A percentile compares a stretch with the other conserved stretches of the same genome.
phyloP scores from a whole-genome alignment of 2,888 invertebrate genomes.

The Caprella mutica region DNA sequence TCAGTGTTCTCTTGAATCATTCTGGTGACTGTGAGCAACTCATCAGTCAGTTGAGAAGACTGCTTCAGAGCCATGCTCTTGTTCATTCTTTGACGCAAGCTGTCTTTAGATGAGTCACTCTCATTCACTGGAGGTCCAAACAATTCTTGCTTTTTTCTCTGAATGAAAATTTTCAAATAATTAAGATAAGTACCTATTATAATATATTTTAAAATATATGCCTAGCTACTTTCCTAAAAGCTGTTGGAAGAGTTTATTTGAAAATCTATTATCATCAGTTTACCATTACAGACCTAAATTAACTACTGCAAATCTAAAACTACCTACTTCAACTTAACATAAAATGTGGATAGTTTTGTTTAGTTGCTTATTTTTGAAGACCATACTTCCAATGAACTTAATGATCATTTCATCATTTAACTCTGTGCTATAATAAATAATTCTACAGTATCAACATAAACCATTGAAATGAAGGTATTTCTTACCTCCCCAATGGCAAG shows the following conservation, averaged over 20 bases:
- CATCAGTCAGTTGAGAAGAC: slow-evolving; percentile 24
- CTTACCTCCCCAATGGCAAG: slow-evolving; percentile 26
- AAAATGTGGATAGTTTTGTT: background rate
- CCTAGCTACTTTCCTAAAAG: no score
- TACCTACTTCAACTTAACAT: no score
- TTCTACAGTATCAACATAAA: background rate
- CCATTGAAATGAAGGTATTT: background rate
- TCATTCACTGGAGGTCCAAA: background rate
- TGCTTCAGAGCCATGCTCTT: slow-evolving; percentile 21
- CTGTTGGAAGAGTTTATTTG: no score
- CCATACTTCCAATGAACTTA: no score
- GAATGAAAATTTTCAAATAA: background rate
- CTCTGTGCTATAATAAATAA: no score
- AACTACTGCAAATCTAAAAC: no score
- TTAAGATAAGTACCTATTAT: background rate
- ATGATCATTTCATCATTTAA: no score
- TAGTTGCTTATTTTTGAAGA: no score
- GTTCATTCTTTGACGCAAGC: slow-evolving; percentile 16
- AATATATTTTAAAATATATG: no score
- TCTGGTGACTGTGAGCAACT: slow-evolving; percentile 27
- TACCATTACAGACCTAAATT: no score
- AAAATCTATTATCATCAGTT: no score
- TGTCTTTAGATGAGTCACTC: background rate
- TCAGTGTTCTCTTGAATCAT: slow-evolving; percentile 30
- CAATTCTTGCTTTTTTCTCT: slow-evolving; percentile 28